Evolutionary conservation across 2,888 invertebrate species (phyloP).

Genomic region (Creontiades dilutus): DNA sequence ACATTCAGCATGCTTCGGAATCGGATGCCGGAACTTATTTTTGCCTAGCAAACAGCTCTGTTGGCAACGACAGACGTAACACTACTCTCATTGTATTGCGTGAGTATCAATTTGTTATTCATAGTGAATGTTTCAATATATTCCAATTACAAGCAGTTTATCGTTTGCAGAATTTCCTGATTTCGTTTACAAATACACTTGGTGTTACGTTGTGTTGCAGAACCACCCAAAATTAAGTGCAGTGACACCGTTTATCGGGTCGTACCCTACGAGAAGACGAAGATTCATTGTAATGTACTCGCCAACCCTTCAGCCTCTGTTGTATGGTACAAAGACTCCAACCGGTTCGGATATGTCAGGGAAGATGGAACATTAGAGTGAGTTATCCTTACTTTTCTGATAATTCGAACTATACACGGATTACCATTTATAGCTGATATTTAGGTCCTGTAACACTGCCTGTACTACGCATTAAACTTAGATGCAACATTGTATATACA

Average conservation of each 20-base stretch:
- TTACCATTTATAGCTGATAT: no score
- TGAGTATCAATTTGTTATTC: conserved; percentile 64
- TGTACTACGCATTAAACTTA: no score
- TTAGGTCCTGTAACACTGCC: no score
- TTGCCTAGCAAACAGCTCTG: conserved; percentile 78
- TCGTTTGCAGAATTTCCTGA: no score
- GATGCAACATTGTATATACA: no score
- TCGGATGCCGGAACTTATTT: conserved; percentile 78
- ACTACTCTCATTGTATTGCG: conserved; percentile 72
- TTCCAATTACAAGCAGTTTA: no score
- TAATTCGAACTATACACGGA: conserved; percentile 14
- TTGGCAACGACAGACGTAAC: conserved; percentile 75
- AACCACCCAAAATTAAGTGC: conserved; percentile 57
- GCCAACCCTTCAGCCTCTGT: conserved; percentile 78
- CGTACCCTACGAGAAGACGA: conserved; percentile 73
- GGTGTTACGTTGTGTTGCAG: neutral
- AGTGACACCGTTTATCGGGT: neutral
- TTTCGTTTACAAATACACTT: neutral
- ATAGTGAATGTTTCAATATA: no score
- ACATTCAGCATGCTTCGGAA: conserved; percentile 75
- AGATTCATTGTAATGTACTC: conserved; percentile 75
- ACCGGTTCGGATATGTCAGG: conserved; percentile 29
- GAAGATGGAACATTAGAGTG: conserved; percentile 54
- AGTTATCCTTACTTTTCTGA: neutral
- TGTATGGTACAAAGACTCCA: conserved; percentile 78